Evolutionary conservation across 2,797 vertebrate genomes (phyloP), one percentile per base, ranked within the genome.

Genomic region (Perodicticus potto): DNA sequence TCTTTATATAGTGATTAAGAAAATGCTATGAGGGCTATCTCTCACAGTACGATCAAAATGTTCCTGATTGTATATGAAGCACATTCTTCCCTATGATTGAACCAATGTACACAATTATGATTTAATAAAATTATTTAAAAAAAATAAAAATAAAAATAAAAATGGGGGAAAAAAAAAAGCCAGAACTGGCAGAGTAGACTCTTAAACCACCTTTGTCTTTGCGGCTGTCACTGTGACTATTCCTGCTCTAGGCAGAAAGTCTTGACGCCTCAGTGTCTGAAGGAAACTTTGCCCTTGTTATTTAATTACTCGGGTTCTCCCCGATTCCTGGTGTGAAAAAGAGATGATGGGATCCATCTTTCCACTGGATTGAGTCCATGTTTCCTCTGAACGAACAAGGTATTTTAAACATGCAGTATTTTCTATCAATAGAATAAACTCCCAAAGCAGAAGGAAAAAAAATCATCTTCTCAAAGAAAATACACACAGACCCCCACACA

Each of bases 361-460:
- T 87, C 85, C 37, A 25, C 55, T 85, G 45, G 65, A 86, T 81
- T 92, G 72, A 91, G 77, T 49, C 49, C 40, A 59, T 59, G 40
- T 72, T 85, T 96, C 40, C 65, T 84, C 6, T 73, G 65, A 95
- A 95, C 78, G 53, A 37, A 85, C 85, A 88, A 90, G 43, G 88
- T 90, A 93, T 65, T 90, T 93, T 85, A 95, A 89, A 53, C 25
- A 86, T 93, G 25, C 27, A 80, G 34, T 49, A 22, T 61, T 94
- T 93, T 57, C 81, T 69, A 93, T 78, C 78, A 94, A 84, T 70
- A 81, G 27, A 86, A 77, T 65, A 90, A 89, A 92, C 32, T 91
- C 40, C 10, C 72, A 94, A 73, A 83, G 29, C 43, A 85, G 61
- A 89, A 89, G 3, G 20, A 23, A 69, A n/a, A 61, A 27, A 61